Base-by-base conservation (phyloP, 2,797 vertebrate species). In the Onychomys leucogaster region DNA sequence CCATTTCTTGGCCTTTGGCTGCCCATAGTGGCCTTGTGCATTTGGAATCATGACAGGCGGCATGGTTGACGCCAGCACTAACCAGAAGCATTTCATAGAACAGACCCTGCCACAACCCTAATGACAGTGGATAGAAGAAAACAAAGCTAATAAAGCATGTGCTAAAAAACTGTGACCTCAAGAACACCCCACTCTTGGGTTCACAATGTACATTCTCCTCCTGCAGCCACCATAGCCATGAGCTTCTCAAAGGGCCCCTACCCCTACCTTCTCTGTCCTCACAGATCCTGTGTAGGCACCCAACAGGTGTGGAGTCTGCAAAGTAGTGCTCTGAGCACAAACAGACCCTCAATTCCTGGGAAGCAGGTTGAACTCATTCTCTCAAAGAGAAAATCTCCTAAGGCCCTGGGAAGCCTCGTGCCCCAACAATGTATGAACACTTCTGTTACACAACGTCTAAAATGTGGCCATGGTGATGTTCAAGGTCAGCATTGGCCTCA, bases 81-180 rank as follows among this genome's bases (percentile, higher is more conserved):
- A 95, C 69, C 49, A 34, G 92, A 96, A 43, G 29, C 71, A 95
- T 61, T 87, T 95, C 84, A 46, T 34, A 78, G 96, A 89, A 49
- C 37, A 12, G 67, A 85, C 46, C 13, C 37, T 14, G 21, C n/a
- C 67, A 75, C 43, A 94, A 43, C 32, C 57, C 63, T 84, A 85
- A 93, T 89, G 94, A 96, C 81, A 81, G 61, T 16, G 11, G 55
- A 90, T 0, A 43, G 85, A 90, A 25, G 83, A 55, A 73, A 89
- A 67, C 63, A 43, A 93, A 76, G 19, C 75, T 96, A 84, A 63
- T 80, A 94, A 91, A 81, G 41, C 87, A 49, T 73, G 37, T 41
- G 55, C 94, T 89, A 67, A 84, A 92, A 73, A 96, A 73, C 71
- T 89, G 49, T 67, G 76, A 46, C 49, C 25, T 25, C 46, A 67